Evolutionary conservation across 2,113 vertebrate species (phyloP).

Genomic region (Tenrec ecaudatus): DNA sequence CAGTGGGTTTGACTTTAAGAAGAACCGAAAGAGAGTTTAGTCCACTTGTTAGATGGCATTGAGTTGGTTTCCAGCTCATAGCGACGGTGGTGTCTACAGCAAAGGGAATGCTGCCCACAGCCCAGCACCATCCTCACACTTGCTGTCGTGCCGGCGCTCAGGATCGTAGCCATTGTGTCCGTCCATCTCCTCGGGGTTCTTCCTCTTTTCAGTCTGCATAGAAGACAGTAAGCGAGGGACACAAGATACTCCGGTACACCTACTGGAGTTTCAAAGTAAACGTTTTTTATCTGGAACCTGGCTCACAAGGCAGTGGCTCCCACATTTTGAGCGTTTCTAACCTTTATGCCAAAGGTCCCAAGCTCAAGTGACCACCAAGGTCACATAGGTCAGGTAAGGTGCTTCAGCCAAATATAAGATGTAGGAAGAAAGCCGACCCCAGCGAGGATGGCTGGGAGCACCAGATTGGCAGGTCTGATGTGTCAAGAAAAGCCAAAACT

Average conservation of each 20-base stretch:
- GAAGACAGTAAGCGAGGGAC: slow-evolving; percentile 10
- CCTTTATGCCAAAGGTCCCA: not conserved
- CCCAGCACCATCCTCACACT: too few relatives aligned
- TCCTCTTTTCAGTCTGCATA: too few relatives aligned
- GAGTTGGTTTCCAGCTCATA: too few relatives aligned
- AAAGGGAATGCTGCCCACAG: not conserved
- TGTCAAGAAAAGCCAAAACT: slow-evolving; percentile 43
- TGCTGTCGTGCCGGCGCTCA: too few relatives aligned
- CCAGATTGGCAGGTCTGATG: not conserved
- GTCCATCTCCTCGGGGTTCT: too few relatives aligned
- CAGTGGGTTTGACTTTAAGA: not conserved
- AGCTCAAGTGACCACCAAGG: not conserved
- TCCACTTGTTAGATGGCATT: not conserved
- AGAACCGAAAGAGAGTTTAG: slow-evolving; percentile 24
- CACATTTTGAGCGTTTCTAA: slow-evolving; percentile 25
- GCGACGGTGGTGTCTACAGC: not conserved
- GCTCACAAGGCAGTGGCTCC: not conserved
- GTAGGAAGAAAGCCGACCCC: not conserved
- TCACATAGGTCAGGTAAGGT: not conserved
- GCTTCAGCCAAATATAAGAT: not conserved
- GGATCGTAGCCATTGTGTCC: too few relatives aligned
- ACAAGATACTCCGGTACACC: not conserved
- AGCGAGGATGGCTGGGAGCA: not conserved
- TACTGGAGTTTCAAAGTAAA: slow-evolving; percentile 11
- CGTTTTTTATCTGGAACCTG: not conserved